Conservation (phyloP, 2,113 vertebrate species). For the Lynx canadensis region DNA sequence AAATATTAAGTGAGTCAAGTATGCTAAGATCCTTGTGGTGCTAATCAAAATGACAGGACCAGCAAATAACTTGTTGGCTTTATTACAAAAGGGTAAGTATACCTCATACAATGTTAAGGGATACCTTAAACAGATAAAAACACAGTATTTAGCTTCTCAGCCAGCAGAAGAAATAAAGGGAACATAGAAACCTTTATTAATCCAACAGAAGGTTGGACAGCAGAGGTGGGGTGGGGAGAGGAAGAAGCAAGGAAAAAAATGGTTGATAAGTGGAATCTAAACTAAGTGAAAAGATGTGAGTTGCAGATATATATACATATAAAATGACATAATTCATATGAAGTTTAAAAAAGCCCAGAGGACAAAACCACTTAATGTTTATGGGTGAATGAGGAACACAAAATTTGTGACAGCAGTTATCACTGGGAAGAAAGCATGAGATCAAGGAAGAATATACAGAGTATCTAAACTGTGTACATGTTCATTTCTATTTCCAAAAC, state of each 20-base stretch:
- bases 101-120: background rate
- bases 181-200: background rate
- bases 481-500: background rate
- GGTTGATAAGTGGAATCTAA: background rate
- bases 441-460: background rate
- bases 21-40: background rate
- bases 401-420: background rate
- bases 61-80: background rate
- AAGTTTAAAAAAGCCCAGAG: background rate
- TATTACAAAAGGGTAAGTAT: constrained; percentile 31
- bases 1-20: background rate
- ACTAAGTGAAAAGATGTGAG: constrained; percentile 41
- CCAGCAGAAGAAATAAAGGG: background rate
- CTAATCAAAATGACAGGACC: background rate
- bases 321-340: background rate
- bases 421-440: background rate
- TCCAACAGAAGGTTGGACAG: background rate
- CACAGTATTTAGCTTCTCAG: background rate
- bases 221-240: background rate
- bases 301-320: background rate
- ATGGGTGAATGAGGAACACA: constrained; percentile 9
- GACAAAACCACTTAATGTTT: background rate
- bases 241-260: background rate
- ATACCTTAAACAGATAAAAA: background rate
- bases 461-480: background rate